Evolutionary conservation across 2,888 invertebrate species (phyloP).

Genomic region (Oscheius sp.): DNA sequence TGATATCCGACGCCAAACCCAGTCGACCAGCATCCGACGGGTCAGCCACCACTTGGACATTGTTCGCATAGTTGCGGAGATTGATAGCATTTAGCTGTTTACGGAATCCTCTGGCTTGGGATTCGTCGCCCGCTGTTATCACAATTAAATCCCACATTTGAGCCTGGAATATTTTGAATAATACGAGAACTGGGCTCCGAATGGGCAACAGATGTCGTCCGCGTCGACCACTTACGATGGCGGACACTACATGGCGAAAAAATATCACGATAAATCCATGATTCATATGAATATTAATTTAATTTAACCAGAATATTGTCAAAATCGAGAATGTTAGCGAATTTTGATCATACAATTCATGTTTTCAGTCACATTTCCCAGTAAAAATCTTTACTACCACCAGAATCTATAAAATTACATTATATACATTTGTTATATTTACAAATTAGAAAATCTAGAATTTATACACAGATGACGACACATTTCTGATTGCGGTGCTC

Average conservation of each 20-base stretch:
- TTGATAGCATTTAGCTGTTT: conserved; percentile 29
- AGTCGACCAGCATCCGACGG: conserved; percentile 6
- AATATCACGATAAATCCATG: too few species aligned
- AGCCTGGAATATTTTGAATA: background rate
- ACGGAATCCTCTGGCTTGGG: conserved; percentile 43
- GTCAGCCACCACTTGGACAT: conserved; percentile 39
- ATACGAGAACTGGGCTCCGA: too few species aligned
- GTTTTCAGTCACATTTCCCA: background rate
- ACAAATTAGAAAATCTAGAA: background rate
- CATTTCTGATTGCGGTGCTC: conserved; percentile 40
- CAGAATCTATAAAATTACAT: background rate
- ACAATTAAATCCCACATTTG: conserved; percentile 54
- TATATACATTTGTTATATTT: background rate
- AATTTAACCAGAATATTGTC: too few species aligned
- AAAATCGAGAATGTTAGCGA: too few species aligned
- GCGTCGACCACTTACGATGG: too few species aligned
- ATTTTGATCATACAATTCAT: too few species aligned
- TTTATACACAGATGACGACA: conserved; percentile 45
- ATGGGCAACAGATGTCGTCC: too few species aligned
- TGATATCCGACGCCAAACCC: background rate
- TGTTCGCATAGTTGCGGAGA: conserved; percentile 6
- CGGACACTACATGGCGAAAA: too few species aligned
- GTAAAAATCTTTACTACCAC: background rate
- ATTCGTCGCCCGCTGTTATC: conserved; percentile 47
- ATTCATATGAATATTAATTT: too few species aligned